phyloP scores from a whole-genome alignment of 2,797 vertebrate genomes.

The Sebastes flavidus region DNA sequence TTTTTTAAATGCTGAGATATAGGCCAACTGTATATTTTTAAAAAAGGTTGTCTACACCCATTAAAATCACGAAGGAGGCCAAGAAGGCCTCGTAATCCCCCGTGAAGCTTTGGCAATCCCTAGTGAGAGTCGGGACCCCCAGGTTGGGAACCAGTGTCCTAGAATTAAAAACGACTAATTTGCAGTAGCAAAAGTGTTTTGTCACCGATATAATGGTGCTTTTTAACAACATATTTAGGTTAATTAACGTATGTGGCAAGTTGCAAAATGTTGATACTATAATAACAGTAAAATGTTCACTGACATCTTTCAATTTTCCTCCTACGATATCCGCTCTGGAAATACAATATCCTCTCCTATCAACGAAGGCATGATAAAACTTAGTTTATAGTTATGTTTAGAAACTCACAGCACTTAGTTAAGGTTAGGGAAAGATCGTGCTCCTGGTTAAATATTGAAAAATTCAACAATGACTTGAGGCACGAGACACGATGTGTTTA shows the following conservation, averaged over 20 bases:
- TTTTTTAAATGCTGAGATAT: too few relatives aligned
- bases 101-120: too few relatives aligned
- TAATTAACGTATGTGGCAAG: not conserved
- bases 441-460: not conserved
- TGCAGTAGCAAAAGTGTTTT: not conserved
- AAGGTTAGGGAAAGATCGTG: not conserved
- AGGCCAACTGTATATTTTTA: too few relatives aligned
- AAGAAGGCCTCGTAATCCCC: too few relatives aligned
- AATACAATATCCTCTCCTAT: not conserved
- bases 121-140: too few relatives aligned
- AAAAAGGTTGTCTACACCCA: too few relatives aligned
- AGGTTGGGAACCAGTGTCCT: too few relatives aligned
- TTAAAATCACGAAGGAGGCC: too few relatives aligned
- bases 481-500: not conserved
- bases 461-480: not conserved
- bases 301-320: not conserved
- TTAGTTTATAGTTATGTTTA: not conserved
- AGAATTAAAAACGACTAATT: not conserved
- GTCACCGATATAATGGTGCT: fast-evolving
- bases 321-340: not conserved
- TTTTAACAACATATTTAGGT: not conserved
- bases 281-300: not conserved
- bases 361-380: not conserved
- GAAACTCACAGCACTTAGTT: not conserved
- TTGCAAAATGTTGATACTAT: not conserved